Base-by-base conservation (phyloP, 2,797 vertebrate genomes). In the Typhlichthys subterraneus region DNA sequence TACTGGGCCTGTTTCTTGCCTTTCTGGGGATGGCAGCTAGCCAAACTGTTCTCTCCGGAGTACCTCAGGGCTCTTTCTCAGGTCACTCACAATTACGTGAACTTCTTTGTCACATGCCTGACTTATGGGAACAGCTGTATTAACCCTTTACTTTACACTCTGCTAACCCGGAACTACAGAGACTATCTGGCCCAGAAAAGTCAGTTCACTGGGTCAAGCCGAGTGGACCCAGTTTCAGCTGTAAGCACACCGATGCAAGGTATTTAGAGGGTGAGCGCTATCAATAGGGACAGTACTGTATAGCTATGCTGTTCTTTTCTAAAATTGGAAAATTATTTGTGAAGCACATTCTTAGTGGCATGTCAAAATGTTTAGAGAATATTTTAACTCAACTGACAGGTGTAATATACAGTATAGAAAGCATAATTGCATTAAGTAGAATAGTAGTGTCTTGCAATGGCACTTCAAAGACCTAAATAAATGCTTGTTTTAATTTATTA, bases 11-110 rank as follows among this genome's bases (percentile, higher is more conserved):
- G 95, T 66, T 95, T 95, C 70, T 73, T 96, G 49, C 95, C 94
- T 0, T 96, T 96, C 75, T 97, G 95, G 94, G 91, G 87, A 11
- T 96, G 95, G 94, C 95, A 96, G 78, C 85, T 96, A 6, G 88
- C 90, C 0, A 65, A 91, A 60, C 84, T 95, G 0, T 95, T 95
- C 65, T 79, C 85, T 5, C 77, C 81, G 0, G 86, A 93, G 49
- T 77, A 86, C 1, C 78, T 94, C 57, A 88, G 74, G 23, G 59
- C 84, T 4, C 73, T 95, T 0, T 63, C 90, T 9, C 83, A 91
- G 0, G 58, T 91, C 0, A 11, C 88, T 3, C 94, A 94, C 42
- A 94, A 91, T 3, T 96, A 95, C 45, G 83, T 96, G 23, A 96
- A 95, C 69, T 95, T 94, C 0, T 90, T 91, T 0, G 89, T 96